Evolutionary conservation across 2,113 vertebrate genomes (phyloP), one percentile per base, ranked within the genome.

Genomic region (Apodemus speciosus): DNA sequence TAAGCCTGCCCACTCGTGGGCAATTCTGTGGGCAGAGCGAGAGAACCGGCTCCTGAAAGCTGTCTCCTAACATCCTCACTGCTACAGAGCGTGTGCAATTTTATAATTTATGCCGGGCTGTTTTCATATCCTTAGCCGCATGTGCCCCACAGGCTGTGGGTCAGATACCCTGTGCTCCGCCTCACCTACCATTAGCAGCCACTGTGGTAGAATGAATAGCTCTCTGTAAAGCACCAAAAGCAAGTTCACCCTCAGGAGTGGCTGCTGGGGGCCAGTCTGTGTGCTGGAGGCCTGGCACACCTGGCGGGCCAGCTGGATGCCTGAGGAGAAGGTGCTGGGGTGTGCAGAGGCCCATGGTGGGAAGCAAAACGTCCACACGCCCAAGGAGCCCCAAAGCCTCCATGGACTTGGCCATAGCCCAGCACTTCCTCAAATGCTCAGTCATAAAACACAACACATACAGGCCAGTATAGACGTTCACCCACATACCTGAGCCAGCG

Each of bases 401-500:
- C 7, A 10, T 0, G 10, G 46, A 30, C 62, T 10, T 62, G 15
- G 16, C 25, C 27, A 51, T 16, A 56, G 32, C 51, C 23, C 35
- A 68, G 27, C 46, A n/a, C 60, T 14, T 53, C 25, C 49, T 68
- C 16, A 16, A 60, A 16, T 15, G 72, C 18, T 72, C 35, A 9
- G 76, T 79, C n/a, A 3, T 1, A 6, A 58, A 38, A 9, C 1
- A 35, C 9, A 60, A 38, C 51, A 80, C n/a, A 49, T 2, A 23
- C 43, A 3, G 1, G 1, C 6, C 30, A 58, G 40, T 2, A 16
- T 2, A 27, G 38, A 69, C 8, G 6, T 1, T 2, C 27, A 35
- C n/a, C 27, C 1, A 1, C 0, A 14, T 0, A 2, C 51, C 14
- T 13, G 49, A 21, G 56, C 85, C 73, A 0, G 14, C 60, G 35